Conservation (phyloP, 2,797 vertebrate genomes). For the Rhincodon typus region DNA sequence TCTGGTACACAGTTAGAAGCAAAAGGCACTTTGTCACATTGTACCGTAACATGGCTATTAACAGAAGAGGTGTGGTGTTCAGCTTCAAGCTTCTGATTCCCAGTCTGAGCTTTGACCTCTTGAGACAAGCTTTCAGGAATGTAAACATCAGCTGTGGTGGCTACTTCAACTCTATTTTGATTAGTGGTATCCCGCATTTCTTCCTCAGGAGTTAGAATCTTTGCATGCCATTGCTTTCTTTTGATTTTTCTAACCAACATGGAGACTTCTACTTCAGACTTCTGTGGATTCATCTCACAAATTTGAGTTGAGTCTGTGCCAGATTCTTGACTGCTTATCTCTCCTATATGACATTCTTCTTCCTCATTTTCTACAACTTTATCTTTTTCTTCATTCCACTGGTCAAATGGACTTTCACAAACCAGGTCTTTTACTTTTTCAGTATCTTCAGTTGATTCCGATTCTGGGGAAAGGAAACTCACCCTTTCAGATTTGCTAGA, state of each 20-base stretch:
- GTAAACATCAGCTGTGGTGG: neutral
- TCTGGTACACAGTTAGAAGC: neutral
- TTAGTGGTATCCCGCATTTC: neutral
- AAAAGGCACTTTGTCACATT: neutral
- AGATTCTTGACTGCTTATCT: neutral
- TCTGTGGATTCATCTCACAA: neutral
- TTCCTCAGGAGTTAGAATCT: neutral
- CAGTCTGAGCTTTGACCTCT: neutral
- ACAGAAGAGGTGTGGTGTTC: neutral
- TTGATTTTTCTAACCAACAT: constrained; percentile 11
- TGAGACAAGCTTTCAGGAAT: neutral
- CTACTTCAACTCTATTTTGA: neutral
- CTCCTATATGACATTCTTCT: neutral
- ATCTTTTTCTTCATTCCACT: neutral
- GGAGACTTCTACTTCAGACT: neutral
- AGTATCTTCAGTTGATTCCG: neutral
- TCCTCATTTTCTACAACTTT: neutral
- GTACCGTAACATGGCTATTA: neutral
- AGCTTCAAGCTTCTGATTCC: neutral
- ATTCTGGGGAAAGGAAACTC: too few species aligned
- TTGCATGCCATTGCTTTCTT: neutral
- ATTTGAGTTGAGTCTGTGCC: neutral
- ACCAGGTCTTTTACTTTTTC: neutral
- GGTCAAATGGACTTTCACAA: neutral
- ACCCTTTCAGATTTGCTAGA: neutral